A percentile compares a stretch with the other conserved stretches of the same genome.
Evolutionary conservation across 2,888 invertebrate species (phyloP).

Genomic region (Pseudanteris insignis): DNA sequence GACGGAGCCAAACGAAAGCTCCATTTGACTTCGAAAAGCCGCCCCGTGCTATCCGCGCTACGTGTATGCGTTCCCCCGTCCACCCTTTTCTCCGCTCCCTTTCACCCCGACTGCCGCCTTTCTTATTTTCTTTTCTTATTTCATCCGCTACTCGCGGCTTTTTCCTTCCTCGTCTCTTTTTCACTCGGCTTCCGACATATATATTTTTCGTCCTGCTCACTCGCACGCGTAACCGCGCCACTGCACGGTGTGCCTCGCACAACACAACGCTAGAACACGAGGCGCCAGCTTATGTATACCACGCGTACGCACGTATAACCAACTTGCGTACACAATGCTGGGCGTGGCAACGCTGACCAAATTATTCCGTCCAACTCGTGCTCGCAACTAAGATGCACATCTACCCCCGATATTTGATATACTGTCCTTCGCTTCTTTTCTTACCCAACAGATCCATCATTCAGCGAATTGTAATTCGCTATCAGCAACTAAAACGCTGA

Average conservation of each 20-base stretch:
- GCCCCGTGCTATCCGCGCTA: too few species aligned
- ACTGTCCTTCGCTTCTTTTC: conserved; percentile 36
- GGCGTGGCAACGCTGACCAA: conserved; percentile 53
- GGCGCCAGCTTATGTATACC: conserved; percentile 46
- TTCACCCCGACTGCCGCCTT: too few species aligned
- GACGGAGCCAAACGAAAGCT: too few species aligned
- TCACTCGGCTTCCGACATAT: not conserved
- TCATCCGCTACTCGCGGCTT: not conserved
- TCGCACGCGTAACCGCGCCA: conserved; percentile 4
- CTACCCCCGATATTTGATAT: too few species aligned
- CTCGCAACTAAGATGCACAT: conserved; percentile 39
- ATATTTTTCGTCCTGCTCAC: not conserved
- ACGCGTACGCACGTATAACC: conserved; percentile 43
- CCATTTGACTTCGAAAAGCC: too few species aligned
- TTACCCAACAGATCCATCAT: conserved; percentile 3
- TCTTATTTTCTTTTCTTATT: too few species aligned
- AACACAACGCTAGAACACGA: conserved; percentile 52
- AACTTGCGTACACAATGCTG: conserved; percentile 56
- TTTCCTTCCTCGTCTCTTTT: not conserved
- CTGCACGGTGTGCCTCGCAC: too few species aligned
- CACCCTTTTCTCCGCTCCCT: too few species aligned
- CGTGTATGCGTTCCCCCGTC: too few species aligned
- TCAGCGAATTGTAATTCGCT: too few species aligned
- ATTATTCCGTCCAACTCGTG: conserved; percentile 44
- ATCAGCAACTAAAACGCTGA: too few species aligned